phyloP scores from a whole-genome alignment of 2,113 vertebrate species.

The Triplophysa siluroides region DNA sequence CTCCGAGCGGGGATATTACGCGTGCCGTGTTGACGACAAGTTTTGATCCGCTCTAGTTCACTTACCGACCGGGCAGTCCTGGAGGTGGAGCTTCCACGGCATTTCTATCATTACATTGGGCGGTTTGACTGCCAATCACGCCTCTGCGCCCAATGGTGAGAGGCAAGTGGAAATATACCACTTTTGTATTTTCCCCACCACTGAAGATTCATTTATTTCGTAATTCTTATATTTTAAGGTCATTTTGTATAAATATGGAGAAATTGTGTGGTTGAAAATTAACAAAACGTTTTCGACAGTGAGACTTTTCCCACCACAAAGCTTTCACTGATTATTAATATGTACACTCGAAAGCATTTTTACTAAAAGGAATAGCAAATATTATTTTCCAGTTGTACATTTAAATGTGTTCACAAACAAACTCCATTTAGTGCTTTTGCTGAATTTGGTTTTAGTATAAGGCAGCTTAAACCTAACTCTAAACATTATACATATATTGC shows the following conservation, averaged over 20 bases:
- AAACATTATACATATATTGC: background rate
- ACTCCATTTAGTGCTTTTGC: background rate
- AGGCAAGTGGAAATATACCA: background rate
- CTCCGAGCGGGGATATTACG: constrained; percentile 49
- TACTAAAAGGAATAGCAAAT: background rate
- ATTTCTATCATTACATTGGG: constrained; percentile 47
- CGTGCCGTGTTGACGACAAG: constrained; percentile 72
- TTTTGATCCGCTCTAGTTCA: constrained; percentile 72
- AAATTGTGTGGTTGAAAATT: background rate
- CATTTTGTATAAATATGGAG: background rate
- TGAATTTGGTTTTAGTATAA: background rate
- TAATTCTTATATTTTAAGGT: background rate
- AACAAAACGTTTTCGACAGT: too few species aligned
- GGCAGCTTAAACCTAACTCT: background rate
- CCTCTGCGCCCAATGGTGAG: constrained; percentile 20
- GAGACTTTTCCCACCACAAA: background rate
- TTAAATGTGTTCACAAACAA: too few species aligned
- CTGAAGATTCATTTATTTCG: background rate
- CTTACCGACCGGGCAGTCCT: constrained; percentile 60
- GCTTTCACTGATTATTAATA: background rate
- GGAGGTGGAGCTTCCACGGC: constrained; percentile 40
- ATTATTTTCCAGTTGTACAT: background rate
- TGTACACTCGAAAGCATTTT: too few species aligned
- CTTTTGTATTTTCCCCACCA: background rate
- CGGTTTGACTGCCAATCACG: constrained; percentile 34